Base-by-base conservation (phyloP, 35 echinoderm and acorn worm genomes). In the Ophiothrix spiculata region DNA sequence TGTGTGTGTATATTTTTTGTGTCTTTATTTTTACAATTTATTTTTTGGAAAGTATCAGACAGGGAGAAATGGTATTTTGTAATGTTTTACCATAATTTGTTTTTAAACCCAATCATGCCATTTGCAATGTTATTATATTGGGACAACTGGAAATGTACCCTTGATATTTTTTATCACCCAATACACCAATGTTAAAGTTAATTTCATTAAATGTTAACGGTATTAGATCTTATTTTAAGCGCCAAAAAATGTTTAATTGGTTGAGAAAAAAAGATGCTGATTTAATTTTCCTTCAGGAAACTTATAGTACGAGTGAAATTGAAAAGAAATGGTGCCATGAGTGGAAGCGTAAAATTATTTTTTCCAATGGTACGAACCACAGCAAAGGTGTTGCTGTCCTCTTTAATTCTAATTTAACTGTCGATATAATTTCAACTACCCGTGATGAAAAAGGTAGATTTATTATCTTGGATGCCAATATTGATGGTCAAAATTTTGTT, bases 151-250 rank as follows among this genome's bases (percentile, higher is more conserved):
- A n/a, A n/a, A n/a, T n/a, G n/a, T n/a, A n/a, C n/a, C 42, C 42
- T 10, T 19, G 19, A 49, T 49, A 10, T 49, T 49, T 49, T 10
- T 49, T 49, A 49, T 6, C 42, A 49, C 6, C 6, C 6, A 49
- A 19, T 49, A 10, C 42, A 6, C 6, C 6, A 49, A 10, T 49
- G 19, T 49, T 6, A 69, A 69, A n/a, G 60, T 69, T 69, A 69
- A 69, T 69, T 25, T 69, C 87, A 17, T 82, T 89, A 64, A 89
- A 89, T 74, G 81, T 79, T 69, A 37, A 79, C 74, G 87, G 87
- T 39, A 75, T 82, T 23, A 79, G 79, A 74, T 36, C 33, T 75
- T 81, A 8, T 42, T 34, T 15, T 33, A 82, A 89, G 75, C 63
- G 78, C 28, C 73, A 32, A 75, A 79, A 89, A 75, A 19, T 82